Evolutionary conservation across 2,113 vertebrate species (phyloP), one percentile per base, ranked within the genome.

Genomic region (Blennius ocellaris): DNA sequence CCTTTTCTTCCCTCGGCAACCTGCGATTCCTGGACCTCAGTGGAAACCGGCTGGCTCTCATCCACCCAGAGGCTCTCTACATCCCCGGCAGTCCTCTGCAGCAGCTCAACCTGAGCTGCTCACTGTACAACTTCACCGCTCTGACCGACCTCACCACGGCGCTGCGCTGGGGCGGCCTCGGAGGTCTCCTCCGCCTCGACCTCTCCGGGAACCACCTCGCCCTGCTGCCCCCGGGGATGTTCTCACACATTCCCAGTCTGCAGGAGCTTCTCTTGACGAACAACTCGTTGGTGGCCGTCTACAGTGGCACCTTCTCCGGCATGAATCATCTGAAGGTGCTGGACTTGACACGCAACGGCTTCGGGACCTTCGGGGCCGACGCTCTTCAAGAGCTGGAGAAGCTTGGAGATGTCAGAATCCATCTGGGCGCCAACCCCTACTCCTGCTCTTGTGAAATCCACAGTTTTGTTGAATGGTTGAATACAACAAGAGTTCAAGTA

Each of bases 61-160:
- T 95, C 74, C 93, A 93, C 16, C 94, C 93, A 0, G 90, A 94
- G 38, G 92, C 94, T 10, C 91, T 95, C 66, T 87, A 49, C 9
- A 88, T 93, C 9, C 86, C 87, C 0, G 90, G 90, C 21, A 90
- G 93, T 52, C 91, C 93, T 10, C 91, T 95, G n/a, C 90, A 88
- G 76, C 93, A 93, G 69, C 92, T 95, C 43, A 94, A 92, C 86
- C 90, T 95, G 38, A 94, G 93, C 81, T 58, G 60, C 8, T 84
- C 93, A 0, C 87, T 95, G 9, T 78, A 90, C 86, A 94, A 94
- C 85, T 83, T 82, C 80, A 92, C 87, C 0, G 75, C 91, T 12
- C 72, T 93, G 61, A 84, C 60, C 0, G 90, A 92, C 74, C 71
- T 92, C 30, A 80, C 72, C n/a, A 89, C 89, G 0, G 89, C 92